Conservation (phyloP, 2,797 vertebrate species). For the Linurgus olivaceus region DNA sequence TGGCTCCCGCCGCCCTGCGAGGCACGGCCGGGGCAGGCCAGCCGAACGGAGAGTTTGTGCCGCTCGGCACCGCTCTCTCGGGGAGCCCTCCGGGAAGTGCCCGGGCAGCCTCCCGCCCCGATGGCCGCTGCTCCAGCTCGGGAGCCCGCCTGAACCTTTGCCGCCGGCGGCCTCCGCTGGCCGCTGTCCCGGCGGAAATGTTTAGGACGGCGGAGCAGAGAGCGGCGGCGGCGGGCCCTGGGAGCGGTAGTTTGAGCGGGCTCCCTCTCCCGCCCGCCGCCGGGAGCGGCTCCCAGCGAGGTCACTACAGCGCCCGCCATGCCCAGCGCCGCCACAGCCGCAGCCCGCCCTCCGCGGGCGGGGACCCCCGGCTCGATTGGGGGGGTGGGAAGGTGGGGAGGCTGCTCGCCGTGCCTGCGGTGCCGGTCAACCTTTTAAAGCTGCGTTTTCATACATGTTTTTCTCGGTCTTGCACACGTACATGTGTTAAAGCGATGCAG, state of each 20-base stretch:
- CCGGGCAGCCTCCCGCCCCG: background rate
- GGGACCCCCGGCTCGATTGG: accelerated
- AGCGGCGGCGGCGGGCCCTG: background rate
- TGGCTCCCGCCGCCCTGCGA: background rate
- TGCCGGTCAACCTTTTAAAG: accelerated
- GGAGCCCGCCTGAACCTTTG: background rate
- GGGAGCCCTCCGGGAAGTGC: background rate
- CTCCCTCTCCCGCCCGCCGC: background rate
- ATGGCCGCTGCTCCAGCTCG: background rate
- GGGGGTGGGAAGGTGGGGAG: accelerated
- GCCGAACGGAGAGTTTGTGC: too few species aligned
- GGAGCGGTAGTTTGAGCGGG: conserved; percentile 32
- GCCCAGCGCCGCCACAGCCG: background rate
- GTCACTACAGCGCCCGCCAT: conserved; percentile 32
- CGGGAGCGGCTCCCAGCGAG: background rate
- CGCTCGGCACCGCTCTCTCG: background rate
- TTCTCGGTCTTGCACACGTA: background rate
- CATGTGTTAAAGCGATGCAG: background rate
- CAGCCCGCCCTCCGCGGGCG: background rate
- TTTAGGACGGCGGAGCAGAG: accelerated
- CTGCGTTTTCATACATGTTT: accelerated
- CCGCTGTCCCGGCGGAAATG: background rate
- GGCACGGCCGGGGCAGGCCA: background rate
- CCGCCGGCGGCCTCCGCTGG: background rate
- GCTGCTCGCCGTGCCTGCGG: accelerated